Conservation (phyloP, 2,888 invertebrate species). For the Saturnia japonica region DNA sequence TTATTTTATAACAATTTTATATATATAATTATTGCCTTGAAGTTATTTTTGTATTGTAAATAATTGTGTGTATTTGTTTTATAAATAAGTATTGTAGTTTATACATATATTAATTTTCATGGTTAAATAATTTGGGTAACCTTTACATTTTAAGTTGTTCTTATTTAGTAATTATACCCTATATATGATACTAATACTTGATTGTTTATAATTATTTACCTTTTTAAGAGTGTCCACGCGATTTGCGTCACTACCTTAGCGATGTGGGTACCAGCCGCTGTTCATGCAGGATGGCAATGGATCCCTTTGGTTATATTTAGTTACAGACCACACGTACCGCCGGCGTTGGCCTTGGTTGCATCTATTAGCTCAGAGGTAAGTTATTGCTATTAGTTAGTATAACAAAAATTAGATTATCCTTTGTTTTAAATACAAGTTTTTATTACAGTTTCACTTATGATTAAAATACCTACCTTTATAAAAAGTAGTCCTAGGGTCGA, state of each 20-base stretch:
- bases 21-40: background rate
- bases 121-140: background rate
- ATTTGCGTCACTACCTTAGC: constrained; percentile 66
- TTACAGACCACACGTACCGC: constrained; percentile 72
- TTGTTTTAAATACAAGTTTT: background rate
- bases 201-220: background rate
- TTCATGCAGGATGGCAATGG: constrained; percentile 76
- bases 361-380: constrained; percentile 78
- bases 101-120: background rate
- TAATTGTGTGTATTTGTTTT: too few species aligned
- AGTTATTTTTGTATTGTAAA: background rate
- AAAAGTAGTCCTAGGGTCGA: background rate
- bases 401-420: background rate
- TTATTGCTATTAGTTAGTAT: background rate
- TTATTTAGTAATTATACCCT: background rate
- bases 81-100: too few species aligned
- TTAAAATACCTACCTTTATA: too few species aligned
- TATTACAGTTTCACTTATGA: too few species aligned
- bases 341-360: constrained; percentile 70
- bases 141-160: background rate
- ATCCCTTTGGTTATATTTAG: constrained; percentile 63
- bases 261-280: constrained; percentile 76
- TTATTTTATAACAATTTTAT: background rate
- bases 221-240: constrained; percentile 63
- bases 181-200: background rate